Evolutionary conservation across 2,797 vertebrate species (phyloP), one percentile per base, ranked within the genome.

Genomic region (Argentina silus): DNA sequence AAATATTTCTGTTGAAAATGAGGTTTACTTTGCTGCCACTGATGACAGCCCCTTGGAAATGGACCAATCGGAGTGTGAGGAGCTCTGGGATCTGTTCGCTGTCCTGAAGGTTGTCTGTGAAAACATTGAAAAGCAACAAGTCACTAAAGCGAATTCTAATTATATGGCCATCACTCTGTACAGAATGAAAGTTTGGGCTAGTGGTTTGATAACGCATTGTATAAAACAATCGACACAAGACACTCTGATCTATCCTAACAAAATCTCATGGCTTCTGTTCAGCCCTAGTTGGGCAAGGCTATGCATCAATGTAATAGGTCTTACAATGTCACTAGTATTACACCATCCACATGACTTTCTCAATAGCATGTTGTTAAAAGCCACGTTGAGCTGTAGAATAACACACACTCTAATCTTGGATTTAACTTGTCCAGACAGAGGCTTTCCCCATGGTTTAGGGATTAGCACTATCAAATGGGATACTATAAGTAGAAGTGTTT

Each of bases 41-140:
- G 70, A 98, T 94, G 73, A 97, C 74, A 0, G 97, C 95, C 0
- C 97, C 95, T 0, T 96, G 96, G 69, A 99, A 95, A 81, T 98
- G 96, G 79, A 98, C 84, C 64, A 98, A 81, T 11, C 93, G 88
- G 42, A 96, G 83, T n/a, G 89, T 93, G 67, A 98, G 90, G 0
- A 21, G 3, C n/a, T 96, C 94, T 0, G 96, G 94, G 81, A 98
- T 91, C 68, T 71, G 71, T 23, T 89, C 87, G 0, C 94, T 94
- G 0, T 92, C 87, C 70, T 91, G 92, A 56, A 98, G 93, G 82
- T 91, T 93, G 57, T 95, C 97, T 99, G 89, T 0, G 10, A 72
- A 84, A 42, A 73, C 6, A 65, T 19, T 45, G 23, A 27, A 50
- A 45, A 45, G 7, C 42, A 17, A 23, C 23, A 12, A 36, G 36